These are phyloP conservation scores for Pyrrhosoma nymphula DNA, from an alignment of 2,888 invertebrate species.

Conservation along the genomic window DNA sequence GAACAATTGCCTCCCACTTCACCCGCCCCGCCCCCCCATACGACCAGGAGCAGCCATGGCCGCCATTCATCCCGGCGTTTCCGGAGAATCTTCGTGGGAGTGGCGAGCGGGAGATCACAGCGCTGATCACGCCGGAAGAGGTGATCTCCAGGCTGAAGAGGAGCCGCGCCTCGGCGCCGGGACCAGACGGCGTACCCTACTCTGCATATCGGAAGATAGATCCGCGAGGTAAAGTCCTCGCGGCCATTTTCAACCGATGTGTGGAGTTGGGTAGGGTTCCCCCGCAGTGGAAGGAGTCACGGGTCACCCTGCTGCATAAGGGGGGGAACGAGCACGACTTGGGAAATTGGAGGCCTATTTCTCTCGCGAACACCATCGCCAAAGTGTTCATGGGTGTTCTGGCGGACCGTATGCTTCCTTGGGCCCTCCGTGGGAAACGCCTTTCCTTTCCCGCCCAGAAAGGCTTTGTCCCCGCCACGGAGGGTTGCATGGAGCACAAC, in stretches of 20 bases:
- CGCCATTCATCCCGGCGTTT: not conserved
- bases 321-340: slow-evolving; percentile 69
- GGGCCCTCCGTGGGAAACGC: slow-evolving; percentile 68
- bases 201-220: slow-evolving; percentile 71
- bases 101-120: not conserved
- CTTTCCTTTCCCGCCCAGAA: slow-evolving; percentile 73
- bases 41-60: not conserved
- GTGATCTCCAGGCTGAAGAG: slow-evolving; percentile 52
- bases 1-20: not conserved
- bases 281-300: slow-evolving; percentile 70
- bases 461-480: slow-evolving; percentile 75
- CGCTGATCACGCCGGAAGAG: not conserved
- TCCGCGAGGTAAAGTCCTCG: not conserved
- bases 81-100: not conserved
- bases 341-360: slow-evolving; percentile 73
- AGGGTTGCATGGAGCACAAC: slow-evolving; percentile 76
- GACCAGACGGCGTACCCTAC: slow-evolving; percentile 72
- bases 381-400: slow-evolving; percentile 52
- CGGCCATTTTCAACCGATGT: not conserved
- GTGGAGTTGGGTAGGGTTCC: not conserved
- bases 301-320: slow-evolving; percentile 72
- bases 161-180: slow-evolving; percentile 72
- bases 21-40: not conserved
- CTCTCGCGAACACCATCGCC: slow-evolving; percentile 70
- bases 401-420: slow-evolving; percentile 72